Conservation (phyloP, 2,797 vertebrate species). For the Argentina silus region DNA sequence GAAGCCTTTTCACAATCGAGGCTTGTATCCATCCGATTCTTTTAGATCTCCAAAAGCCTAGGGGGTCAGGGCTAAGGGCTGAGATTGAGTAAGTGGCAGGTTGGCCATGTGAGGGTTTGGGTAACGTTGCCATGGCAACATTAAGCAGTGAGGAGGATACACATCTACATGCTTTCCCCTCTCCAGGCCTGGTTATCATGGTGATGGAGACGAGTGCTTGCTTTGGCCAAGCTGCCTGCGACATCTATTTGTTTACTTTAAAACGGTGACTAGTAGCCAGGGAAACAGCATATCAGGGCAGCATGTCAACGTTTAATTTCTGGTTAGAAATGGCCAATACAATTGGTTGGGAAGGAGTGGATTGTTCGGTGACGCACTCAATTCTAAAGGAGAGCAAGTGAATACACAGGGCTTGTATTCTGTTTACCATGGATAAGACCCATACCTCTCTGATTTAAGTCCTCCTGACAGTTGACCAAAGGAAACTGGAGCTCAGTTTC, state of each 20-base stretch:
- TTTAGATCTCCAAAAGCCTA: too few relatives aligned
- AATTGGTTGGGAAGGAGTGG: background rate
- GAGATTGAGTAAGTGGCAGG: background rate
- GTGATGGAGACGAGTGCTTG: constrained; percentile 24
- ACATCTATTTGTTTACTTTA: constrained; percentile 23
- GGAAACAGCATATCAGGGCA: constrained; percentile 26
- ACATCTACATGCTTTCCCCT: constrained; percentile 31
- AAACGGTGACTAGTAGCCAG: constrained; percentile 32
- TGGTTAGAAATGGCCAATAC: background rate
- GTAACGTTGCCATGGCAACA: constrained; percentile 39
- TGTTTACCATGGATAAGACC: background rate
- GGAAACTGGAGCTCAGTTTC: constrained; percentile 39
- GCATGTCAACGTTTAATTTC: background rate
- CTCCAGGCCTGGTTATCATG: constrained; percentile 40
- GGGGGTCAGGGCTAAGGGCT: too few relatives aligned
- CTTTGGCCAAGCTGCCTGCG: constrained; percentile 31
- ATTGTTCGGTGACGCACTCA: background rate
- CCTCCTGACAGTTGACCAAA: constrained; percentile 26
- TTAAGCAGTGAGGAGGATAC: constrained; percentile 7
- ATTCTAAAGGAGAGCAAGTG: background rate
- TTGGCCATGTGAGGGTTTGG: background rate
- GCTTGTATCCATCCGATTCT: too few relatives aligned
- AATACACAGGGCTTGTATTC: background rate
- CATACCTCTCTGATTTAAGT: background rate
- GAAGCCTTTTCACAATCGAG: too few relatives aligned